Base-by-base conservation (phyloP, 2,888 invertebrate genomes). In the Scrobipalpa atriplicella region DNA sequence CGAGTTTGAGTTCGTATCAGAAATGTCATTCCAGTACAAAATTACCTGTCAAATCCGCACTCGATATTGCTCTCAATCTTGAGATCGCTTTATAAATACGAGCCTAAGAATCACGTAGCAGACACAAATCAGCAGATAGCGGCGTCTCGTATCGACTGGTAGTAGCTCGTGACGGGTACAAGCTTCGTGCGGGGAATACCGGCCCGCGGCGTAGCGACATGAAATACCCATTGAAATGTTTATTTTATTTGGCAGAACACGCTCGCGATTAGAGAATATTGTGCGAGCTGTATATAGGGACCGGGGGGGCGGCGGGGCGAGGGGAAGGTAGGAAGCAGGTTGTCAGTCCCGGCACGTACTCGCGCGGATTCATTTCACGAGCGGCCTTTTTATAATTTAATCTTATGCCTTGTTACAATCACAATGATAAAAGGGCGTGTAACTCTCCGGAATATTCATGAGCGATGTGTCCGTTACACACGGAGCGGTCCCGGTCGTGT, bases 341-440 rank as follows among this genome's bases (percentile, higher is more conserved):
- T n/a, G 43, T 19, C n/a, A 73, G 77, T 76, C 78, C 21, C 69
- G 77, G 77, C 82, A 83, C 85, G 83, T 78, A 67, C 73, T 69
- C 68, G 58, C 74, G 76, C 75, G 79, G 83, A 83, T 82, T 82
- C 80, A 78, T 84, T 81, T 77, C 78, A 73, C 74, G 75, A 73
- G 77, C 72, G 76, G 71, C 78, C 78, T 80, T 82, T 83, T 85
- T 83, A 84, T 84, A 84, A 86, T 86, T 83, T 83, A 84, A 85
- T 85, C 78, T 81, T 73, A 79, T 76, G 79, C 75, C 79, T 82
- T 80, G 82, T 81, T 80, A 81, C 84, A 81, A 80, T 81, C 78
- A 78, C 70, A 76, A 81, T 80, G 80, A 81, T 79, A 77, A 79
- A 79, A 79, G 74, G 72, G 75, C 69, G 68, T 70, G 69, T 67